Base-by-base conservation (phyloP, 1,140 invertebrate species). In the Drosophila ohnishii region DNA sequence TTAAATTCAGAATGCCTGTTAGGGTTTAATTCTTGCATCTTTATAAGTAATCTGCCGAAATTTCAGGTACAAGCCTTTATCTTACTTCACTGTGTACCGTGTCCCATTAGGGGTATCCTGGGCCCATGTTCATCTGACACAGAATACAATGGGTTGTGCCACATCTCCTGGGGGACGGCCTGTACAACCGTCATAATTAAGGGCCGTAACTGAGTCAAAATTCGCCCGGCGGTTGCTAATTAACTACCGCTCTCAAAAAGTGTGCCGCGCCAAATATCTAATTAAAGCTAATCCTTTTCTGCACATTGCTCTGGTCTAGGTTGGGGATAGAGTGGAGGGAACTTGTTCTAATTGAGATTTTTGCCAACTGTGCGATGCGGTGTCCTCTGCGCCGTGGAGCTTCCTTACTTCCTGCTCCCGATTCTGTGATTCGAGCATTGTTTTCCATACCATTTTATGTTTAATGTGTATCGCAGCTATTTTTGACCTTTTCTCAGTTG, bases 391-490 rank as follows among this genome's bases (percentile, higher is more conserved):
- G 37, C 45, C 34, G 4, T 37, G 51, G 19, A 53, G 51, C 13
- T 25, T 1, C 4, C 51, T 66, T 45, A 11, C 19, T 51, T 70
- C 11, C 62, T 62, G 78, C 48, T 61, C 63, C 28, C 2, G 6
- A n/a, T 39, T 32, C 34, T 48, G 40, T 39, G 22, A 59, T 50
- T 45, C 34, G 67, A 58, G 67, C 67, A 57, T 57, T 57, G 47
- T 56, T 58, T 74, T 75, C 2, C 28, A 47, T 67, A 39, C 42
- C 40, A 75, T 53, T 37, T 64, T 55, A 77, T 59, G 22, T 87
- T 85, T 75, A 63, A 86, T 59, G 75, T 88, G 72, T 90, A 90
- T 90, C 87, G 87, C 87, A 90, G 87, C 87, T 90, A 90, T 90
- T 90, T 90, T 90, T 90, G 87, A 90, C 88, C 87, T 89, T 87